Conservation (phyloP, 2,797 vertebrate species). For the Dendrocincla fuliginosa region DNA sequence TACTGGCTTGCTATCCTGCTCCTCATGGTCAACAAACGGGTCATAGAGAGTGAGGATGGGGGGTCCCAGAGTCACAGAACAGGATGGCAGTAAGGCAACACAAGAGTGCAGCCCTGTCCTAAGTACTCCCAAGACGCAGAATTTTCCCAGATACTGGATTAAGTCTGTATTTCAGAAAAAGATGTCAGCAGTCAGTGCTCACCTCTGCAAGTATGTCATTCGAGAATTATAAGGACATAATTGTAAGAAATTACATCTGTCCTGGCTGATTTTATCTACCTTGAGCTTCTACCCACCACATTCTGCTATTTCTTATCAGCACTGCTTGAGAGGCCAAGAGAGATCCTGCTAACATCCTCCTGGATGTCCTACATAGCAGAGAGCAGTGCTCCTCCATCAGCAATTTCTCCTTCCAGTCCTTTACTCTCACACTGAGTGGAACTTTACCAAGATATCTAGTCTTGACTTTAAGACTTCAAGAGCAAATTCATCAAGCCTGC, state of each 20-base stretch:
- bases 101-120: neutral
- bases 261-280: neutral
- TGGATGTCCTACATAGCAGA: neutral
- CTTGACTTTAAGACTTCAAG: conserved; percentile 6
- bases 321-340: neutral
- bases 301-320: neutral
- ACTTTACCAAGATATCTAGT: neutral
- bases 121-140: neutral
- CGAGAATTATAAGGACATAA: neutral
- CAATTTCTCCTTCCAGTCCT: neutral
- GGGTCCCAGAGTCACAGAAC: neutral
- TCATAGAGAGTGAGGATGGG: neutral
- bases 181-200: neutral
- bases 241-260: neutral
- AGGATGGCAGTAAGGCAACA: neutral
- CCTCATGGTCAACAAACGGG: neutral
- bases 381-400: neutral
- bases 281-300: neutral
- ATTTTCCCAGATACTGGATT: neutral
- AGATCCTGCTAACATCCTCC: neutral
- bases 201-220: neutral
- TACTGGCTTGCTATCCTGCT: neutral
- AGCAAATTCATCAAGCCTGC: neutral
- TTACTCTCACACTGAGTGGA: neutral
- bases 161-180: neutral